Conservation (phyloP, 2,888 invertebrate genomes). For the Conistra vaccinii region DNA sequence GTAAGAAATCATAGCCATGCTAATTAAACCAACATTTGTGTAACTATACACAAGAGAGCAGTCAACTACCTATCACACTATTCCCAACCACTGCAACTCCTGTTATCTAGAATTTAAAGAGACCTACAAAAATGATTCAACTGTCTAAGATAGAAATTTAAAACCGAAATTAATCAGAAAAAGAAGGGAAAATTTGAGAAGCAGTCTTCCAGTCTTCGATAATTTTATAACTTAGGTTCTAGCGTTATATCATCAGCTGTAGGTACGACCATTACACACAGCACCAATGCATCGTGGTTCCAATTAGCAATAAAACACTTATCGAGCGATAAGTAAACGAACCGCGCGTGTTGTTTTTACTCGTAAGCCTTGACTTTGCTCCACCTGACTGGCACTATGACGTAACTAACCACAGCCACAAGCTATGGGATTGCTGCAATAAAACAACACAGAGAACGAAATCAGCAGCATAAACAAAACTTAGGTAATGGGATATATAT, state of each 20-base stretch:
- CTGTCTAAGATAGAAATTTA: not conserved
- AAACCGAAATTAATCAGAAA: not conserved
- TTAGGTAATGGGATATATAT: not conserved
- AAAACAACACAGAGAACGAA: constrained; percentile 1
- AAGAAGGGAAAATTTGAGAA: not conserved
- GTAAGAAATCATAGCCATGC: not conserved
- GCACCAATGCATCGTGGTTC: constrained; percentile 7
- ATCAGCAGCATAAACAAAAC: not conserved
- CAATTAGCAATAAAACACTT: constrained; percentile 51
- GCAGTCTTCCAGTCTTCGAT: not conserved
- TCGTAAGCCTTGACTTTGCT: constrained; percentile 33
- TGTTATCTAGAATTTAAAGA: not conserved
- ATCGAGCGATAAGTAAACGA: constrained; percentile 28
- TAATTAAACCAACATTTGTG: not conserved
- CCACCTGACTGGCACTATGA: constrained; percentile 11
- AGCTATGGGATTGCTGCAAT: constrained; percentile 9
- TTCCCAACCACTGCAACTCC: not conserved
- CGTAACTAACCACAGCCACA: constrained; percentile 29
- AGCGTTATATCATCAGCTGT: not conserved
- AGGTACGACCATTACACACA: not conserved
- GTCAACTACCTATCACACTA: not conserved
- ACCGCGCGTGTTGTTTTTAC: constrained; percentile 1
- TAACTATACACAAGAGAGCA: not conserved
- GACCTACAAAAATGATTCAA: not conserved
- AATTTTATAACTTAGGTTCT: not conserved